Percentiles rank a stretch among this genome's conserved stretches.
These are phyloP conservation scores for Ricordea florida DNA, from an alignment of 92 coral and sea anemone genomes.

Conservation along the genomic window DNA sequence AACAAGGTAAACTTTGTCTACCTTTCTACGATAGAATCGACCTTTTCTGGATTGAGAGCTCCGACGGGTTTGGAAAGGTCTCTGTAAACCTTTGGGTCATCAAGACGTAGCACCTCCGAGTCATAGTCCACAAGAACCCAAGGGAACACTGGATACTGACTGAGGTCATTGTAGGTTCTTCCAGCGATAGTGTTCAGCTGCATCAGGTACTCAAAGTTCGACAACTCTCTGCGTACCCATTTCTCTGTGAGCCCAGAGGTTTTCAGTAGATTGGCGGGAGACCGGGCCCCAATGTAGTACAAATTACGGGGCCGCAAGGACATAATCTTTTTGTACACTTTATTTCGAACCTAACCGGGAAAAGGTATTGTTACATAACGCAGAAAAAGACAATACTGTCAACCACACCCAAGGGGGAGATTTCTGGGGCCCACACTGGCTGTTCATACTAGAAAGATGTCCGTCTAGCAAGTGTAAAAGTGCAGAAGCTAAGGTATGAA, in stretches of 20 bases:
- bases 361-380: background rate
- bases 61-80: conserved; percentile 94
- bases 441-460: no score
- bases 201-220: conserved; percentile 95
- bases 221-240: conserved; percentile 95
- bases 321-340: conserved; percentile 84
- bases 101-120: conserved; percentile 76
- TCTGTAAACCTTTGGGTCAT: conserved; percentile 79
- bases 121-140: conserved; percentile 87
- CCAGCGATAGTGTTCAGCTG: conserved; percentile 99
- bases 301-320: conserved; percentile 84
- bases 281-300: conserved; percentile 89
- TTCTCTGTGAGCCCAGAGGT: conserved; percentile 92
- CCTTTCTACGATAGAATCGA: conserved; percentile 64
- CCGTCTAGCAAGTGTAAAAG: no score
- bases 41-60: conserved; percentile 69
- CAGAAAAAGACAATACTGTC: background rate
- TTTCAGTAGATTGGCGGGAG: conserved; percentile 91
- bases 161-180: conserved; percentile 90
- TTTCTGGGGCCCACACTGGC: no score
- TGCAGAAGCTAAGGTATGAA: no score
- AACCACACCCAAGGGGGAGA: background rate
- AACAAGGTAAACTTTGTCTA: conserved; percentile 6
- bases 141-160: conserved; percentile 97
- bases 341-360: conserved; percentile 70